phyloP scores from a whole-genome alignment of 2,888 invertebrate genomes.

The Caenorhabditis afra region DNA sequence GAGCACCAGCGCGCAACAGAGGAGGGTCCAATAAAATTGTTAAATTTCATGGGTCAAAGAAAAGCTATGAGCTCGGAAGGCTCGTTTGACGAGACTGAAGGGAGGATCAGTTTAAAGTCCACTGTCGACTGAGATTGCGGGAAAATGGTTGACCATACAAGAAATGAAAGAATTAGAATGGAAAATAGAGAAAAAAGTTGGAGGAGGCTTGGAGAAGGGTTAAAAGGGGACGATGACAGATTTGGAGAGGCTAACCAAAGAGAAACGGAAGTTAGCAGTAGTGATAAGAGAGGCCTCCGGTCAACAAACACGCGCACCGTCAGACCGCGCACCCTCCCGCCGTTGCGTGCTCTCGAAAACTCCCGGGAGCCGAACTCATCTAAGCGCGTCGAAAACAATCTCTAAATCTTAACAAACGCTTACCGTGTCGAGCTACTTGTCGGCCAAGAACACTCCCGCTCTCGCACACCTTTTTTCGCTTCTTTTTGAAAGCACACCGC shows the following conservation, averaged over 20 bases:
- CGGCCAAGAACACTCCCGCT: slow-evolving; percentile 46
- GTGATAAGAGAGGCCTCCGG: slow-evolving; percentile 58
- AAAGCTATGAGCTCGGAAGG: slow-evolving; percentile 12
- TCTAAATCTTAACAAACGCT: slow-evolving; percentile 60
- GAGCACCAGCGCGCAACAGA: slow-evolving; percentile 10
- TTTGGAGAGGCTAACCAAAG: slow-evolving; percentile 44
- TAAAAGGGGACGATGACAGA: slow-evolving; percentile 34
- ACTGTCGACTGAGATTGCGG: neutral
- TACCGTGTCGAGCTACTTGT: slow-evolving; percentile 64
- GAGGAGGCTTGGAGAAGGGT: slow-evolving; percentile 18
- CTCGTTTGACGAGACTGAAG: slow-evolving; percentile 14
- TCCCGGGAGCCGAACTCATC: slow-evolving; percentile 45
- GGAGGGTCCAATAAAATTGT: slow-evolving; percentile 22
- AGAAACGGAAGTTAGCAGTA: slow-evolving; percentile 60
- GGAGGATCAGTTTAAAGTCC: slow-evolving; percentile 12
- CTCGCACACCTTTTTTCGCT: slow-evolving; percentile 32
- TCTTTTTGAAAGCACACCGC: slow-evolving; percentile 22
- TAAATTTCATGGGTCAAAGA: slow-evolving; percentile 40
- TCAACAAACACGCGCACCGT: slow-evolving; percentile 51
- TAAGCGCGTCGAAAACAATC: slow-evolving; percentile 58
- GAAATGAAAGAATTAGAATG: neutral
- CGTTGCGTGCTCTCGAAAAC: slow-evolving; percentile 44
- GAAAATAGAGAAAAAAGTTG: neutral
- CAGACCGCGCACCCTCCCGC: slow-evolving; percentile 40
- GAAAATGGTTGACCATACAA: neutral